Percentiles rank a stretch among this genome's conserved stretches.
These are phyloP conservation scores for Byasa hedistus DNA, from an alignment of 2,888 invertebrate genomes.

Conservation along the genomic window DNA sequence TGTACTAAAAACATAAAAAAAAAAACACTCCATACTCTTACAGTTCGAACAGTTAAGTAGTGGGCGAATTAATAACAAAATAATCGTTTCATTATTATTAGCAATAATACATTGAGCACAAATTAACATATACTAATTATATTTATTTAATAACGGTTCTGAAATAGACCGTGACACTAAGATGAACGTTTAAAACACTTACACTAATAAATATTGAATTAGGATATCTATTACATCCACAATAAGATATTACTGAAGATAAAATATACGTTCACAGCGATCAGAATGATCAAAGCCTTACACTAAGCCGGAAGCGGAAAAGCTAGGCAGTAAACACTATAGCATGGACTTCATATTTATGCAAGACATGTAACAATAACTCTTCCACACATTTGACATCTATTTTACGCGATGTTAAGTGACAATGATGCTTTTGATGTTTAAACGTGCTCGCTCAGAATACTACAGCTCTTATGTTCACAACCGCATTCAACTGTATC, in stretches of 20 bases:
- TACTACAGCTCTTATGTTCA: too few relatives aligned
- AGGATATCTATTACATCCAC: not conserved
- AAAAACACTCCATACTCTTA: not conserved
- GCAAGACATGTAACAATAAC: not conserved
- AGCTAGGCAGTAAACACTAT: not conserved
- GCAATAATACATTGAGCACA: too few relatives aligned
- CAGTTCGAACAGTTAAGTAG: not conserved
- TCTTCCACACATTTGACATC: not conserved
- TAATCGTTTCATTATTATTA: too few relatives aligned
- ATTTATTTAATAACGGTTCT: not conserved
- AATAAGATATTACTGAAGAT: not conserved
- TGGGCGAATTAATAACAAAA: not conserved
- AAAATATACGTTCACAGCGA: conserved; percentile 2
- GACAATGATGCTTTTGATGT: too few relatives aligned
- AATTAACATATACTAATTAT: too few relatives aligned
- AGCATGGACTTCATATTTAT: not conserved
- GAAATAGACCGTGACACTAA: not conserved
- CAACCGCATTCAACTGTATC: too few relatives aligned
- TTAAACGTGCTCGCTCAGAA: too few relatives aligned
- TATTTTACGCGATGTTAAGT: not conserved
- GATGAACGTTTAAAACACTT: not conserved
- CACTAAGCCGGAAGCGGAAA: not conserved
- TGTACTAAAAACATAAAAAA: conserved; percentile 4
- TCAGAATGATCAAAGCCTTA: not conserved
- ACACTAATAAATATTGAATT: not conserved